Evolutionary conservation across 2,797 vertebrate genomes (phyloP).

Genomic region (Onychomys arenicola): DNA sequence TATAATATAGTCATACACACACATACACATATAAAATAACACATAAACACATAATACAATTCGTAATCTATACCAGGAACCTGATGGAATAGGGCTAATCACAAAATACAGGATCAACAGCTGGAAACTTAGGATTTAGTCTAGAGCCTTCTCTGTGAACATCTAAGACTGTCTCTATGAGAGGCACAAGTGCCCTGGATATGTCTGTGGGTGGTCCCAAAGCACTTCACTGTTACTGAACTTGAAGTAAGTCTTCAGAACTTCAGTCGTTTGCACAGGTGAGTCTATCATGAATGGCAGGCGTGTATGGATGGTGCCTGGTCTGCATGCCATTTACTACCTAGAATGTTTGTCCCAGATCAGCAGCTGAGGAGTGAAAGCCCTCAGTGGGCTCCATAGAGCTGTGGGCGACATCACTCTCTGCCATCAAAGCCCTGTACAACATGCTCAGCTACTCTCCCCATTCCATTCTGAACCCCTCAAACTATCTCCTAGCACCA

Average conservation of each 20-base stretch:
- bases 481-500: not conserved
- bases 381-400: not conserved
- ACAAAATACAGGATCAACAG: not conserved
- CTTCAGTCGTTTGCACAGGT: not conserved
- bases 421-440: not conserved
- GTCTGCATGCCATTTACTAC: not conserved
- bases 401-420: fast-evolving
- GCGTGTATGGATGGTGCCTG: too few species aligned
- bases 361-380: not conserved
- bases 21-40: not conserved
- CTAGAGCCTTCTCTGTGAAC: not conserved
- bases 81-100: not conserved
- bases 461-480: not conserved
- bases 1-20: not conserved
- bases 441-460: not conserved
- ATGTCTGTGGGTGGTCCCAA: not conserved
- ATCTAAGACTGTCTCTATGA: not conserved
- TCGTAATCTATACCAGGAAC: not conserved
- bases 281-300: not conserved
- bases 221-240: not conserved
- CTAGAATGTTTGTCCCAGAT: not conserved
- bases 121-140: not conserved
- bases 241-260: not conserved
- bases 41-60: not conserved
- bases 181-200: not conserved